Percentiles rank a stretch among this genome's conserved stretches.
phyloP scores from a whole-genome alignment of 2,797 vertebrate species.

The Acanthornis magna region DNA sequence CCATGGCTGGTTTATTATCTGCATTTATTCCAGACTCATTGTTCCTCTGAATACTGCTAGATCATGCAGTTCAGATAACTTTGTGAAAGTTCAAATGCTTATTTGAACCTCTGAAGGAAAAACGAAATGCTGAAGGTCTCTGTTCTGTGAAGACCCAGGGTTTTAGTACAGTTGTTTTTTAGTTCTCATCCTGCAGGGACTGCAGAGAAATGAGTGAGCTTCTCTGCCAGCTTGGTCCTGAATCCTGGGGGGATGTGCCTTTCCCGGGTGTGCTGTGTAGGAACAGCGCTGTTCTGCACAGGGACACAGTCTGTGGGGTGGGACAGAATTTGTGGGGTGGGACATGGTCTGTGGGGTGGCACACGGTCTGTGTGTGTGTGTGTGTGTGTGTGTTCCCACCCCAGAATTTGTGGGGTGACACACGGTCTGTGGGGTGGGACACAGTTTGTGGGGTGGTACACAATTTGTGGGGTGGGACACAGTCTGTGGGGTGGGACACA shows the following conservation, averaged over 20 bases:
- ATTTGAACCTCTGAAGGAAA: background rate
- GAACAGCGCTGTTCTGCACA: background rate
- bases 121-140: background rate
- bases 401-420: background rate
- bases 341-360: background rate
- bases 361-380: background rate
- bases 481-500: background rate
- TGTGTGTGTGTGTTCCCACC: too few species aligned
- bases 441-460: background rate
- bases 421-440: background rate
- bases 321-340: too few species aligned
- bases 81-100: background rate
- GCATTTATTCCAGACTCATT: background rate
- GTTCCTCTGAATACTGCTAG: background rate
- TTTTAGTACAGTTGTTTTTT: background rate
- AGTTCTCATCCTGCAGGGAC: background rate
- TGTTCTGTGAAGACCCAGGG: background rate
- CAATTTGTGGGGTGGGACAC: background rate
- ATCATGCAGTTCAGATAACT: background rate
- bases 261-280: accelerated
- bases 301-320: background rate
- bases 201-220: background rate
- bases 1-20: background rate
- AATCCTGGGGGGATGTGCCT: background rate
- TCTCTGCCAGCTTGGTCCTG: background rate